Evolutionary conservation across 2,888 invertebrate genomes (phyloP).

Genomic region (Tetrapedia diversipes): DNA sequence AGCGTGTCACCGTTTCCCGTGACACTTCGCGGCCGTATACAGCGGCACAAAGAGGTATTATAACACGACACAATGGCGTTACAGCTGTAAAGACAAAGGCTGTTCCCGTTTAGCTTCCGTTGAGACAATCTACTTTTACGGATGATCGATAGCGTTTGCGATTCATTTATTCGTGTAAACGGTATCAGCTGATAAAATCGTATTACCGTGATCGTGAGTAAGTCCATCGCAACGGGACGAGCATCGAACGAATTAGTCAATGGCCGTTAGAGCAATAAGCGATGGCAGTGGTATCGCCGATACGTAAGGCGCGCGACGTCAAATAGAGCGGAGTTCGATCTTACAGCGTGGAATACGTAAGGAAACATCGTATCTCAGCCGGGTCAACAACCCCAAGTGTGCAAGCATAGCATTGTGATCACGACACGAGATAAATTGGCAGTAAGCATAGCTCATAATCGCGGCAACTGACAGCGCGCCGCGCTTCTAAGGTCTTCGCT

Average conservation of each 20-base stretch:
- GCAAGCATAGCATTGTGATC: constrained; percentile 39
- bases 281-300: not conserved
- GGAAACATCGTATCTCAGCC: constrained; percentile 12
- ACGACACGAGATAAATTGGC: constrained; percentile 46
- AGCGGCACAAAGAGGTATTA: constrained; percentile 15
- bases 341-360: not conserved
- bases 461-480: constrained; percentile 37
- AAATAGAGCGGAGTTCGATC: not conserved
- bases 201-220: not conserved
- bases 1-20: constrained; percentile 1
- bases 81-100: constrained; percentile 23
- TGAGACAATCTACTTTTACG: constrained; percentile 19
- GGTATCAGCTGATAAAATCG: not conserved
- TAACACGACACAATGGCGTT: constrained; percentile 26
- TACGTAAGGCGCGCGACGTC: not conserved
- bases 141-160: constrained; percentile 28
- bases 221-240: not conserved
- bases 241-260: not conserved
- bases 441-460: constrained; percentile 50
- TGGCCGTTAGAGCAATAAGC: not conserved
- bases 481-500: constrained; percentile 49
- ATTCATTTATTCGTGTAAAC: constrained; percentile 16
- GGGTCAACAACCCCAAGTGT: constrained; percentile 35
- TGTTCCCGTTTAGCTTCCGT: constrained; percentile 33
- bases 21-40: not conserved